Evolutionary conservation across 1,140 invertebrate species (phyloP).

Genomic region (Eriocheir sinensis): DNA sequence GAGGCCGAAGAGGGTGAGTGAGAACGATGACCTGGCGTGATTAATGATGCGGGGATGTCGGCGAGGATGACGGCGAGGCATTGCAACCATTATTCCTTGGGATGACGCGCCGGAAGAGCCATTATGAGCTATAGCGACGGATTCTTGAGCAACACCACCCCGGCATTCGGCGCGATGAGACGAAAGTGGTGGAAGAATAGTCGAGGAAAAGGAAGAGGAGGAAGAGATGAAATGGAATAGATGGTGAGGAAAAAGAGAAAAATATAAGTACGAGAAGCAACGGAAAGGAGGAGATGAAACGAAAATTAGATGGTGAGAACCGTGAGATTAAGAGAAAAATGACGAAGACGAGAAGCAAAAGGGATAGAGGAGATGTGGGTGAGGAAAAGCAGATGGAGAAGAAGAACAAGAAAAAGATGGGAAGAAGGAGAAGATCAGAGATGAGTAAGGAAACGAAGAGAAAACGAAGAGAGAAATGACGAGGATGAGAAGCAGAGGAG

Average conservation of each 20-base stretch:
- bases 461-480: too few species aligned
- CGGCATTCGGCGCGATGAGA: not conserved
- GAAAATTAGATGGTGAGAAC: too few species aligned
- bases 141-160: not conserved
- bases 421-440: too few species aligned
- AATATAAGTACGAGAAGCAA: too few species aligned
- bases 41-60: constrained; percentile 20
- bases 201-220: too few species aligned
- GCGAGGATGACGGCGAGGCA: not conserved
- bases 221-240: not conserved
- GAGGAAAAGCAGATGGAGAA: too few species aligned
- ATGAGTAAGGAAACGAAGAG: too few species aligned
- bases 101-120: not conserved
- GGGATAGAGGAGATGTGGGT: not conserved
- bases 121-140: not conserved
- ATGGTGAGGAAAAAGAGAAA: too few species aligned
- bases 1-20: not conserved
- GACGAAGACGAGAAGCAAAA: not conserved
- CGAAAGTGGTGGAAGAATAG: too few species aligned
- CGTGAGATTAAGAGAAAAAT: not conserved
- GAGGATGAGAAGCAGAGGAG: not conserved
- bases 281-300: too few species aligned
- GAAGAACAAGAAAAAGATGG: too few species aligned
- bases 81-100: not conserved
- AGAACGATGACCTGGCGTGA: not conserved